Evolutionary conservation across 2,888 invertebrate genomes (phyloP), one percentile per base, ranked within the genome.

Genomic region (Globia sparganii): DNA sequence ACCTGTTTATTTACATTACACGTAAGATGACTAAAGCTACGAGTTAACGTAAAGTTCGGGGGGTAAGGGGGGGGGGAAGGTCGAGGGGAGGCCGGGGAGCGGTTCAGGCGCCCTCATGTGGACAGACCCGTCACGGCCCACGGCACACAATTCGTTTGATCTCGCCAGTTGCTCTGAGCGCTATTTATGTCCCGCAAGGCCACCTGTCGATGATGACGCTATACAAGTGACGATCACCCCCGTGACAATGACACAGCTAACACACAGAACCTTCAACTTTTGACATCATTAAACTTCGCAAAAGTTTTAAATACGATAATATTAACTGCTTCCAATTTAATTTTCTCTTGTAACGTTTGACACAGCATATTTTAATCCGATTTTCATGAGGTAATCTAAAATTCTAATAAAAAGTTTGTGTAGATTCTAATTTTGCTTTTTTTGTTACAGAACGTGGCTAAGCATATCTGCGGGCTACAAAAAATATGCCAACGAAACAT

Each of bases 101-200:
- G 88, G 91, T 90, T 91, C 92, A 90, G 91, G 91, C 92, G 91
- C 95, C 91, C 91, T 96, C 96, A 96, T 95, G 96, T 93, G 95
- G 91, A 95, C 91, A 91, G 91, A 90, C 91, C 92, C 92, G 92
- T 94, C 92, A 96, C 96, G 94, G 93, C 94, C 94, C 95, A 95
- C 86, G 91, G 94, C 92, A 92, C 96, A 95, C 95, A 95, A 94
- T 96, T 96, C 93, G 96, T 96, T 96, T 96, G 96, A 96, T 96
- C 95, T 96, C 95, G 92, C 91, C 93, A 93, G 91, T 92, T 92
- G 90, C 93, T 92, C 93, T 92, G 89, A 91, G 91, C 92, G 93
- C 96, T 96, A 96, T 96, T 96, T 96, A 94, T 94, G 94, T 91
- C 92, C 88, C 89, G 91, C 94, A 95, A 96, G 96, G 95, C 93